phyloP scores from a whole-genome alignment of 2,113 vertebrate genomes.

The Trinectes maculatus region DNA sequence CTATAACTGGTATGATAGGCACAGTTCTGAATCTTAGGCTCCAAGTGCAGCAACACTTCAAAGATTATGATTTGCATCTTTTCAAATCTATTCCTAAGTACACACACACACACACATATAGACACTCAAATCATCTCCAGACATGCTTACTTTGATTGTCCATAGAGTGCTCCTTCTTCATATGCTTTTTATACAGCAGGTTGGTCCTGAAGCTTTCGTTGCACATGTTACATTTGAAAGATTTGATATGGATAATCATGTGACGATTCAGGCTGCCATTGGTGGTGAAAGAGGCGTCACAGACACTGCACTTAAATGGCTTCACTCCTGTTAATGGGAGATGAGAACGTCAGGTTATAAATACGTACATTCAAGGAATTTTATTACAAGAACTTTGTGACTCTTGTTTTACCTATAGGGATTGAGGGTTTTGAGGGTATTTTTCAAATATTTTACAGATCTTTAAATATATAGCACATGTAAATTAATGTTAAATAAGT shows the following conservation, averaged over 20 bases:
- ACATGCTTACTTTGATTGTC: constrained; percentile 80
- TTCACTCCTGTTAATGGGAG: constrained; percentile 86
- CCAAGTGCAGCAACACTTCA: neutral
- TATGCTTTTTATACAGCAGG: constrained; percentile 92
- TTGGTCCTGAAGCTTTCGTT: constrained; percentile 93
- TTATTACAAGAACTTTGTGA: neutral
- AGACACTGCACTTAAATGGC: constrained; percentile 92
- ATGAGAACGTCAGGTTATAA: neutral
- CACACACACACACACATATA: neutral
- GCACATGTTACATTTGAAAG: constrained; percentile 93
- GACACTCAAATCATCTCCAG: neutral
- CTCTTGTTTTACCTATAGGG: neutral
- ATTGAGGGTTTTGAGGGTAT: neutral
- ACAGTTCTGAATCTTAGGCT: neutral
- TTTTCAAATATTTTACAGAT: neutral
- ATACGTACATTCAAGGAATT: neutral
- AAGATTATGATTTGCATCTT: no score
- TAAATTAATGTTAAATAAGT: no score
- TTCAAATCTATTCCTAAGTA: no score
- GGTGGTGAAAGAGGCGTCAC: constrained; percentile 93
- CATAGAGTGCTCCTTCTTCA: constrained; percentile 90
- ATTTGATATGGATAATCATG: constrained; percentile 93
- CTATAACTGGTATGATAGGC: constrained; percentile 60
- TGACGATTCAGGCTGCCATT: constrained; percentile 97
- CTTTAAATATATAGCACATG: neutral